Percentiles rank a stretch among this genome's conserved stretches.
phyloP scores from a whole-genome alignment of 2,797 vertebrate species.

The Enteromius treurensis region DNA sequence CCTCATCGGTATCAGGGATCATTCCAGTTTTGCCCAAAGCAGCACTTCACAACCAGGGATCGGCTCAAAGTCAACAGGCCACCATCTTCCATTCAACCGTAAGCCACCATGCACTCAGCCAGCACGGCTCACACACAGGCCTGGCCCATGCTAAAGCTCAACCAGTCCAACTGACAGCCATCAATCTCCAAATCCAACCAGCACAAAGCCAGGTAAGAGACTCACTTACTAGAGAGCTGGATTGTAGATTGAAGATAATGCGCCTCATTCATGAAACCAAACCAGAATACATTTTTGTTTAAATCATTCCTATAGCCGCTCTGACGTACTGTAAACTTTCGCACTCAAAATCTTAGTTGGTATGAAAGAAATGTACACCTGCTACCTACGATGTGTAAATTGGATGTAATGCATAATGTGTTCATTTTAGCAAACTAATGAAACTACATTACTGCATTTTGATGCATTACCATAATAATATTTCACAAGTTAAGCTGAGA shows the following conservation, averaged over 20 bases:
- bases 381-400: neutral
- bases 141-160: slow-evolving; percentile 86
- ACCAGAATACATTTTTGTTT: neutral
- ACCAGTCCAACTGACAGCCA: slow-evolving; percentile 87
- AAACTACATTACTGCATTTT: neutral
- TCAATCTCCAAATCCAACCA: slow-evolving; percentile 93
- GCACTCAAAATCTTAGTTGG: neutral
- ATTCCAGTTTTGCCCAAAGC: slow-evolving; percentile 66
- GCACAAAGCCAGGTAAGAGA: slow-evolving; percentile 67
- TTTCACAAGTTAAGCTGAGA: neutral
- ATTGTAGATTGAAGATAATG: neutral
- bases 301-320: neutral
- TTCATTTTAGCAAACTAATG: neutral
- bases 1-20: slow-evolving; percentile 59
- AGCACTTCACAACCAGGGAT: slow-evolving; percentile 75
- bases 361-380: neutral
- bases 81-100: slow-evolving; percentile 85
- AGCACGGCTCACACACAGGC: slow-evolving; percentile 77
- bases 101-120: slow-evolving; percentile 66
- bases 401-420: neutral
- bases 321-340: neutral
- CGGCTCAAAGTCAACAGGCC: slow-evolving; percentile 70
- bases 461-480: neutral
- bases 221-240: neutral
- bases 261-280: neutral